A percentile compares a stretch with the other conserved stretches of the same genome.
Evolutionary conservation across 2,888 invertebrate genomes (phyloP).

Genomic region (Drosophila fungiperda): DNA sequence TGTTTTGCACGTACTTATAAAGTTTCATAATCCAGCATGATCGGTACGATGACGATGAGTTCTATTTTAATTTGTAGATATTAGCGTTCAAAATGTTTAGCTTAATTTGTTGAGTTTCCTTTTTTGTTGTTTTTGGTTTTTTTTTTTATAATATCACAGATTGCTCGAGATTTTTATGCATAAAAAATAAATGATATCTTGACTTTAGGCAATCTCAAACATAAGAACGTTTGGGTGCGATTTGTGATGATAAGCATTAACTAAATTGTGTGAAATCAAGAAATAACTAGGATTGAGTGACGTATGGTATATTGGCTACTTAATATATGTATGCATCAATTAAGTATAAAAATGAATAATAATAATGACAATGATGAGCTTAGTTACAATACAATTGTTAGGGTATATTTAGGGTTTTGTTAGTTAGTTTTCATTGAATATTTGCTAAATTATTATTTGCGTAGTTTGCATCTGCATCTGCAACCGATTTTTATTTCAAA

Average conservation of each 20-base stretch:
- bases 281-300: conserved; percentile 27
- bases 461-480: conserved; percentile 27
- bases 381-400: conserved; percentile 39
- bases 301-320: conserved; percentile 69
- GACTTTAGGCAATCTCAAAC: conserved; percentile 74
- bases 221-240: conserved; percentile 48
- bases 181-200: conserved; percentile 54
- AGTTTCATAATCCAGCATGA: conserved; percentile 32
- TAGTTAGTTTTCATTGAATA: conserved; percentile 21
- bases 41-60: conserved; percentile 42
- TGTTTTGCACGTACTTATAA: conserved; percentile 20
- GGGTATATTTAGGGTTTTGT: conserved; percentile 25
- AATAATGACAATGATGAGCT: conserved; percentile 40
- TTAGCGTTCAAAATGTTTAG: conserved; percentile 32
- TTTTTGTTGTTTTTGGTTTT: conserved; percentile 27
- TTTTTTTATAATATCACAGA: conserved; percentile 81
- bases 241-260: conserved; percentile 18
- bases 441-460: conserved; percentile 41
- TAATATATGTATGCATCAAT: conserved; percentile 42
- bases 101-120: conserved; percentile 35
- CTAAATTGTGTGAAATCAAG: conserved; percentile 45
- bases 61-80: conserved; percentile 31
- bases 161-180: conserved; percentile 82
- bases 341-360: conserved; percentile 51
- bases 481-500: conserved; percentile 11